Percentiles rank a stretch among this genome's conserved stretches.
These are phyloP conservation scores for Porites rus DNA, from an alignment of 92 coral and sea anemone species.

Conservation along the genomic window DNA sequence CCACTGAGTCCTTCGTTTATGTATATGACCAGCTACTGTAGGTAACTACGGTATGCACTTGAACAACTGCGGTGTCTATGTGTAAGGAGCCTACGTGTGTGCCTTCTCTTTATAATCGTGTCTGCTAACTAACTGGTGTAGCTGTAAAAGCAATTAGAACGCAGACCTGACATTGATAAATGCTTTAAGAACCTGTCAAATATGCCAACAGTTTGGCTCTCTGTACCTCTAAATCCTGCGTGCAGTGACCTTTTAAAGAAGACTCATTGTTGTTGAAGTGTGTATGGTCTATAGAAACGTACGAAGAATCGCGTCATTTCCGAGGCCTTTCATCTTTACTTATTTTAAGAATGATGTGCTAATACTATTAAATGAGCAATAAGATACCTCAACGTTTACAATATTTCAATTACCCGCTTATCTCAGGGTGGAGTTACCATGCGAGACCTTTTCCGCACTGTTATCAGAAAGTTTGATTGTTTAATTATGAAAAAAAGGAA, in stretches of 20 bases:
- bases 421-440: slow-evolving; percentile 31
- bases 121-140: slow-evolving; percentile 23
- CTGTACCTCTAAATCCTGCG: not conserved
- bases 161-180: slow-evolving; percentile 76
- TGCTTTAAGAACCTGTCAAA: slow-evolving; percentile 59
- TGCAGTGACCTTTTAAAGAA: not conserved
- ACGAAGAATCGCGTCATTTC: not conserved
- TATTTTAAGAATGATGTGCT: slow-evolving; percentile 50
- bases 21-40: no score
- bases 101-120: slow-evolving; percentile 26
- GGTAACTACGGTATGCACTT: not conserved
- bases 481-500: not conserved
- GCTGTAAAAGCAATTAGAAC: slow-evolving; percentile 47
- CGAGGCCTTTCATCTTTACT: slow-evolving; percentile 18
- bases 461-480: slow-evolving; percentile 24
- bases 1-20: not conserved
- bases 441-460: slow-evolving; percentile 31
- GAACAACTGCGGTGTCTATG: not conserved
- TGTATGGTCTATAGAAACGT: not conserved
- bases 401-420: slow-evolving; percentile 32
- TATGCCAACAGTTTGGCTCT: slow-evolving; percentile 8
- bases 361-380: slow-evolving; percentile 69
- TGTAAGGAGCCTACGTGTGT: slow-evolving; percentile 9
- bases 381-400: slow-evolving; percentile 47
- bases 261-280: not conserved